Evolutionary conservation across 2,888 invertebrate genomes (phyloP).

Genomic region (Ctenicera cuprea): DNA sequence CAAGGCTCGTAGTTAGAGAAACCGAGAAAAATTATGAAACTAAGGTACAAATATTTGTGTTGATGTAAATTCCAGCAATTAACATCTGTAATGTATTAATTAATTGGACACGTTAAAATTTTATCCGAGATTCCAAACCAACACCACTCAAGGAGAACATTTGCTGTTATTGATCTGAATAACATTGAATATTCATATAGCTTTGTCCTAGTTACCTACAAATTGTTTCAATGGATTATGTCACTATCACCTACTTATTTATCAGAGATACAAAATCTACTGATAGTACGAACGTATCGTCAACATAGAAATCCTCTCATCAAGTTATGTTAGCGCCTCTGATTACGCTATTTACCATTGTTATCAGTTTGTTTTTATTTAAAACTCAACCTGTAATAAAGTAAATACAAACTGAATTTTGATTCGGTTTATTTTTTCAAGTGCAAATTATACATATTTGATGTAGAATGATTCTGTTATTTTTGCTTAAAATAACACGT

Average conservation of each 20-base stretch:
- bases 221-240: conserved; percentile 23
- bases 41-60: too few relatives aligned
- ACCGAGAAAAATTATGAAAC: too few relatives aligned
- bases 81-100: too few relatives aligned
- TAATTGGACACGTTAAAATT: too few relatives aligned
- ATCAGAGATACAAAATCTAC: conserved; percentile 15
- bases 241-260: conserved; percentile 25
- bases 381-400: conserved; percentile 8
- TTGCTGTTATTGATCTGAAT: conserved; percentile 23
- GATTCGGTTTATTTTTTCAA: neutral
- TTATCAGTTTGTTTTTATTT: conserved; percentile 18
- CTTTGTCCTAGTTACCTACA: conserved; percentile 22
- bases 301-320: conserved; percentile 12
- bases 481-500: too few relatives aligned
- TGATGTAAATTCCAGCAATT: too few relatives aligned
- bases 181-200: conserved; percentile 15
- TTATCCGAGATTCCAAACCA: too few relatives aligned
- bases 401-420: neutral
- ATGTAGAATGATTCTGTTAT: too few relatives aligned
- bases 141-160: conserved; percentile 8
- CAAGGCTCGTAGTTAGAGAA: too few relatives aligned
- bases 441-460: neutral
- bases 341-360: conserved; percentile 17
- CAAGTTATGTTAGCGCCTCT: conserved; percentile 21
- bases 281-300: conserved; percentile 17